phyloP scores from a whole-genome alignment of 2,888 invertebrate genomes.

The Drosophila kambysellisi region DNA sequence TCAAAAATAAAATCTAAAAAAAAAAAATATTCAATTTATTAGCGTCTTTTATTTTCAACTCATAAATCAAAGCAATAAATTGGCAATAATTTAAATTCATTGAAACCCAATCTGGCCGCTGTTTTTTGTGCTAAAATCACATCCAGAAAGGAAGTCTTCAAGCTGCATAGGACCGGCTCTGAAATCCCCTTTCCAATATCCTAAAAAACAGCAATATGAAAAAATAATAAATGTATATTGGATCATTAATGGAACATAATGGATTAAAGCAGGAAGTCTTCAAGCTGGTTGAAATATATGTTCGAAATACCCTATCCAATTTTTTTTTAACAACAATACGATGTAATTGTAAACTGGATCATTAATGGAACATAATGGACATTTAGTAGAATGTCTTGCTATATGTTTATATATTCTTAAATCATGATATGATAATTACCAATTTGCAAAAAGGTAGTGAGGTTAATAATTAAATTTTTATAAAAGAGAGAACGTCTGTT shows the following conservation, averaged over 20 bases:
- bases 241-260: background rate
- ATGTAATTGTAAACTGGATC: no score
- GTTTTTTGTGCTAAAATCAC: background rate
- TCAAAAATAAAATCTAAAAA: conserved; percentile 59
- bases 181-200: conserved; percentile 18
- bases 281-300: background rate
- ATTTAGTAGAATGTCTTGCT: no score
- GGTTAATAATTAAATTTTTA: background rate
- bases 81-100: conserved; percentile 62
- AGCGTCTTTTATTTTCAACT: conserved; percentile 13
- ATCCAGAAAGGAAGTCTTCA: conserved; percentile 4
- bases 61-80: conserved; percentile 52
- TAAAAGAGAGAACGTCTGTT: background rate
- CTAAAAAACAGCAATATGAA: background rate
- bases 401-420: background rate
- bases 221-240: background rate
- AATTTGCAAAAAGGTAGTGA: background rate
- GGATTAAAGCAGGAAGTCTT: background rate
- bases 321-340: no score
- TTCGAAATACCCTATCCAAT: no score
- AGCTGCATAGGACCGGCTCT: background rate
- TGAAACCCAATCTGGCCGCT: conserved; percentile 22
- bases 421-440: no score
- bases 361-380: no score
- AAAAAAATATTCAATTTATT: conserved; percentile 23